Base-by-base conservation (phyloP, 2,888 invertebrate species). In the Clostera curtula region DNA sequence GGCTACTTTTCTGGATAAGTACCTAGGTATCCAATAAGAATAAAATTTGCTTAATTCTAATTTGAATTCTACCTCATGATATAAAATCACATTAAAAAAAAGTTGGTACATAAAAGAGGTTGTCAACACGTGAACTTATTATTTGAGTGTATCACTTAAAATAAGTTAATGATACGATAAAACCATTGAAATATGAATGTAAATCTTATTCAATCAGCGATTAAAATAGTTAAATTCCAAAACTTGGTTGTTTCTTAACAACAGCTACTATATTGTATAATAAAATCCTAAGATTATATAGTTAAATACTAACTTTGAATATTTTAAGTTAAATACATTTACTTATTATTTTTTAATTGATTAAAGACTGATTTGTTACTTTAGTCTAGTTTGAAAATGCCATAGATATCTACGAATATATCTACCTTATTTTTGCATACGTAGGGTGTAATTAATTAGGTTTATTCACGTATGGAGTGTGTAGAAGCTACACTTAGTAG, bases 281-380 rank as follows among this genome's bases (percentile, higher is more conserved):
- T 42, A 37, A 43, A 46, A 17, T 40, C 34, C 36, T 43, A 39
- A 46, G 28, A 43, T 16, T 45, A 38, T 22, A 4, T 36, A 40
- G 19, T 31, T 7, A n/a, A 23, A 15, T 25, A 38, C 42, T 40
- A 34, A 30, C 40, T 39, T 42, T 38, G 33, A 27, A 52, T 62
- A 64, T 57, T 53, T 49, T 65, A 57, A 68, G 68, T 69, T 66
- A 69, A 65, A 60, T 52, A 52, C 56, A 56, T 53, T 65, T 68
- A 66, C 63, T 67, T 72, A 68, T 76, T 72, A 67, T 73, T 77
- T 73, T 59, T 56, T 79, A 76, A 70, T 76, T 70, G 43, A 67
- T 70, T 75, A 62, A 85, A 85, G 85, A 85, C 85, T 85, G 85
- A 85, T 83, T 80, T 75, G 77, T 82, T 83, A 80, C 68, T 79